phyloP scores from a whole-genome alignment of 2,888 invertebrate genomes.

The Synanthedon myopaeformis region DNA sequence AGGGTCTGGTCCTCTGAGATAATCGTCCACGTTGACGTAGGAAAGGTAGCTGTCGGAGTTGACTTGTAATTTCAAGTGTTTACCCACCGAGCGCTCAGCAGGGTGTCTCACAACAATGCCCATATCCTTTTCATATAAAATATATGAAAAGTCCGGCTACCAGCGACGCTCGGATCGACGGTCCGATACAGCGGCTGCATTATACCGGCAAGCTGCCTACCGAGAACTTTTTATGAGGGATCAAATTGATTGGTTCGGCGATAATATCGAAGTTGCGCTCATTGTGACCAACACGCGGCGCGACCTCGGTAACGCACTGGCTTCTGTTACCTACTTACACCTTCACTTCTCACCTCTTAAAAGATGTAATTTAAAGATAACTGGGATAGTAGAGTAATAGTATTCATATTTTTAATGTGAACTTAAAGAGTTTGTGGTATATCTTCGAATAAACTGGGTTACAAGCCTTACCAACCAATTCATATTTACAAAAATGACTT shows the following conservation, averaged over 20 bases:
- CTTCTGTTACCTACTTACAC: conserved; percentile 28
- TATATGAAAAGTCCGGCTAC: conserved; percentile 65
- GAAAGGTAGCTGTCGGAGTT: conserved; percentile 32
- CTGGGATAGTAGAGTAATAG: conserved; percentile 28
- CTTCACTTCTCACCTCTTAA: conserved; percentile 47
- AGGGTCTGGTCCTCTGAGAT: no score
- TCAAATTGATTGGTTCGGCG: conserved; percentile 68
- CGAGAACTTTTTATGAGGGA: conserved; percentile 67
- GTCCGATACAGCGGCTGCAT: conserved; percentile 50
- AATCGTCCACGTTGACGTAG: conserved; percentile 1
- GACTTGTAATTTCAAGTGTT: conserved; percentile 69
- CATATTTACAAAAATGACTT: no score
- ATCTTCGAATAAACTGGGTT: no score
- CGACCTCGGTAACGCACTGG: conserved; percentile 19
- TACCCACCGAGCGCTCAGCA: conserved; percentile 55
- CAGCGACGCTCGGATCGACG: conserved; percentile 55
- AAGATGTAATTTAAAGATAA: conserved; percentile 41
- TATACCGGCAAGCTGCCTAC: conserved; percentile 56
- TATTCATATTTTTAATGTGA: conserved; percentile 39
- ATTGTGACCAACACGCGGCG: conserved; percentile 30
- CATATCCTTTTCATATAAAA: conserved; percentile 71
- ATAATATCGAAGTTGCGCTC: conserved; percentile 57
- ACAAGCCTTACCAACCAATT: no score
- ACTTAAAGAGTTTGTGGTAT: neutral
- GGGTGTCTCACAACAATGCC: conserved; percentile 62